Conservation (phyloP, 2,113 vertebrate species). For the Symphodus melops region DNA sequence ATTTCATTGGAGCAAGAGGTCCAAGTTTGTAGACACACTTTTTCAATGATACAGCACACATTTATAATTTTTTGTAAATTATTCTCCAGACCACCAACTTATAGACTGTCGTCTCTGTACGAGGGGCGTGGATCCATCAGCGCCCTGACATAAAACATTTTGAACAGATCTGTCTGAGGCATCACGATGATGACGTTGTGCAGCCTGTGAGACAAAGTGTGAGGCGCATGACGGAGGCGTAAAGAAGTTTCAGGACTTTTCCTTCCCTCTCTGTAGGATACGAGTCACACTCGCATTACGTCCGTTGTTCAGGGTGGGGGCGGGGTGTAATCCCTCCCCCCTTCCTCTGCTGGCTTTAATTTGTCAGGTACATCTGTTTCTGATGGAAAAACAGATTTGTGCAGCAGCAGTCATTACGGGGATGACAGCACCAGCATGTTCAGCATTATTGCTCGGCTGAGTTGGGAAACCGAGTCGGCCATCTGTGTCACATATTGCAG, state of each 20-base stretch:
- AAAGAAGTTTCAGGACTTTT: background rate
- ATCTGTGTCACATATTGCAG: slow-evolving; percentile 33
- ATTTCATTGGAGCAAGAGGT: too few relatives aligned
- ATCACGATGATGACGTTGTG: too few relatives aligned
- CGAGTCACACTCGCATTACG: background rate
- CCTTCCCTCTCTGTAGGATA: background rate
- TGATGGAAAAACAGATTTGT: slow-evolving; percentile 34
- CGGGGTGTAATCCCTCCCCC: background rate
- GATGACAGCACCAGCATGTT: slow-evolving; percentile 42
- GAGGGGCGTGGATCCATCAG: too few relatives aligned
- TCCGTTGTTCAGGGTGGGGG: background rate
- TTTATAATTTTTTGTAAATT: too few relatives aligned
- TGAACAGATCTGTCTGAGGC: too few relatives aligned
- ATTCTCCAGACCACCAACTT: too few relatives aligned
- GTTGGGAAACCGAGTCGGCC: slow-evolving; percentile 25
- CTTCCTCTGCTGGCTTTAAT: background rate
- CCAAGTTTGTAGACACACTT: too few relatives aligned
- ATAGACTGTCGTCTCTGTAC: too few relatives aligned
- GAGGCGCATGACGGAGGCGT: too few relatives aligned
- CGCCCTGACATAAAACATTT: too few relatives aligned
- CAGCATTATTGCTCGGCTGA: slow-evolving; percentile 40
- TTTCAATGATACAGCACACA: too few relatives aligned
- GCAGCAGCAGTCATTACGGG: slow-evolving; percentile 23
- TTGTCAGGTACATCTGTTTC: slow-evolving; percentile 18
- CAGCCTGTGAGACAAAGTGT: too few relatives aligned